Evolutionary conservation across 2,113 vertebrate species (phyloP).

Genomic region (Madoqua kirkii): DNA sequence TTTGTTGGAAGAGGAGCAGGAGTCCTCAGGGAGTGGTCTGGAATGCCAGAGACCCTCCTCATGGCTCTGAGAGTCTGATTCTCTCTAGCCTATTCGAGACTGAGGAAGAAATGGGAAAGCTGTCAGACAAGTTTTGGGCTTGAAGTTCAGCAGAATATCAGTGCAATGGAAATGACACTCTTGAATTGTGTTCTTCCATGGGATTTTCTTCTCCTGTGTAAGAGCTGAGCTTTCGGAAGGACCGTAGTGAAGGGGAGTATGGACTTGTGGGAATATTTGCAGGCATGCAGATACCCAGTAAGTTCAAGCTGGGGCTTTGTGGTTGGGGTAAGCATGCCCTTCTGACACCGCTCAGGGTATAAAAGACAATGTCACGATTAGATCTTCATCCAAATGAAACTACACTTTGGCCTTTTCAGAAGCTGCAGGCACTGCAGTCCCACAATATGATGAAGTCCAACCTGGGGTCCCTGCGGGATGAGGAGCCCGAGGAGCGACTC

Average conservation of each 20-base stretch:
- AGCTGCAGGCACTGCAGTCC: constrained; percentile 73
- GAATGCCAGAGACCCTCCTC: background rate
- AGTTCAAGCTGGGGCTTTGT: background rate
- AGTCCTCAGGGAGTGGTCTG: background rate
- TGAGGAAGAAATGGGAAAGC: background rate
- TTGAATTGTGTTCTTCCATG: background rate
- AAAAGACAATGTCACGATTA: background rate
- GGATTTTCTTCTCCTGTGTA: background rate
- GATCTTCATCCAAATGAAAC: background rate
- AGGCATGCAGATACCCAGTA: background rate
- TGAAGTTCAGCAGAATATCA: background rate
- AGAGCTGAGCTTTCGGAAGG: background rate
- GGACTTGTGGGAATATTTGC: background rate
- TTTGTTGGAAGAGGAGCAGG: background rate
- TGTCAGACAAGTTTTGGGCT: background rate
- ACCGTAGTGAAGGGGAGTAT: fast-evolving
- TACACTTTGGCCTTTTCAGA: constrained; percentile 62
- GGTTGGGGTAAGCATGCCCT: background rate
- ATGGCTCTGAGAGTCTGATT: background rate
- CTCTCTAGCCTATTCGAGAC: background rate
- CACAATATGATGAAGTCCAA: constrained; percentile 38
- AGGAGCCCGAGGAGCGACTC: constrained; percentile 41
- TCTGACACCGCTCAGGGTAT: background rate
- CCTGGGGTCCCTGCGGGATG: constrained; percentile 63
- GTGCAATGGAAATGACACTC: background rate